Evolutionary conservation across 2,113 vertebrate species (phyloP).

Genomic region (Paedocypris sp.): DNA sequence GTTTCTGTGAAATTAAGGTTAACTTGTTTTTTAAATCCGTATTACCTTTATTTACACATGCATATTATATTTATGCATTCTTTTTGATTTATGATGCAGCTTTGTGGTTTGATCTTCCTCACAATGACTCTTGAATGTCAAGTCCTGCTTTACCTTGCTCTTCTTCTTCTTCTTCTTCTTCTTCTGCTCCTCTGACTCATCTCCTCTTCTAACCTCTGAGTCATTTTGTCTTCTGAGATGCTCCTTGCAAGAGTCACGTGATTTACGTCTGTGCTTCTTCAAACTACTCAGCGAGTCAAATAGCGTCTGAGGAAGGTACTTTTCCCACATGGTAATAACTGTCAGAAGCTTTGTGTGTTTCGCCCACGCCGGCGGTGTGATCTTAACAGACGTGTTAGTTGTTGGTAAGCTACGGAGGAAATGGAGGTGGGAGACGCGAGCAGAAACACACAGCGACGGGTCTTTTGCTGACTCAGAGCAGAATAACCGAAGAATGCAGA

Average conservation of each 20-base stretch:
- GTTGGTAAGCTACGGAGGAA: conserved; percentile 53
- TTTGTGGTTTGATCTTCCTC: conserved; percentile 5
- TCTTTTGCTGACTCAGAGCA: conserved; percentile 49
- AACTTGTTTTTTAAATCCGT: too few relatives aligned
- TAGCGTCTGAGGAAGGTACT: conserved; percentile 28
- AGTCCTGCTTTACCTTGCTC: not conserved
- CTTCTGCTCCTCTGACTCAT: not conserved
- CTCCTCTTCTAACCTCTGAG: not conserved
- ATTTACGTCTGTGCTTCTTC: too few relatives aligned
- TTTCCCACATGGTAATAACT: conserved; percentile 37
- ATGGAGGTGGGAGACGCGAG: conserved; percentile 33
- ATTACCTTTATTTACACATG: too few relatives aligned
- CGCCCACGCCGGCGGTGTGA: conserved; percentile 38
- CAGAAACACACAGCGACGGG: not conserved
- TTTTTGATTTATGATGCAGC: not conserved
- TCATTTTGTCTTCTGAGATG: not conserved
- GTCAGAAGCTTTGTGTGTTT: conserved; percentile 43
- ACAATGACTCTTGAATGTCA: not conserved
- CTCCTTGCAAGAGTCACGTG: not conserved
- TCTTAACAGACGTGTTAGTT: conserved; percentile 28
- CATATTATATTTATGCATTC: too few relatives aligned
- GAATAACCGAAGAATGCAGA: not conserved
- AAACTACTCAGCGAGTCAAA: not conserved
- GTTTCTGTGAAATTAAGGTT: too few relatives aligned
- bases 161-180: not conserved